These are phyloP conservation scores for Lithobates pipiens DNA, from an alignment of 2,797 vertebrate genomes.

Conservation along the genomic window DNA sequence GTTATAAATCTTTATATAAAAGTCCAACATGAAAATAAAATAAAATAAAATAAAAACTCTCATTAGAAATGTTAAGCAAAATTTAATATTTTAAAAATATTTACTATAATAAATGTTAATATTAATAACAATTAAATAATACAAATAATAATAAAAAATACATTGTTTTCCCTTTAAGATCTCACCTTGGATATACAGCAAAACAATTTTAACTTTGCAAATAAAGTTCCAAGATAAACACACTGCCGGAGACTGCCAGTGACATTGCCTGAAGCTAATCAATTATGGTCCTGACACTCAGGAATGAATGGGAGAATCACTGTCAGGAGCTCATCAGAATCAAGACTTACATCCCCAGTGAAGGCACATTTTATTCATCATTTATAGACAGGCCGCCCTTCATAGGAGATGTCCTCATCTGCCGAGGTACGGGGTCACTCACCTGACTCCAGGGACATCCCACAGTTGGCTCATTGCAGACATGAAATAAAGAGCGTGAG, in stretches of 20 bases:
- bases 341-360: neutral
- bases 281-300: conserved; percentile 15
- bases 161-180: neutral
- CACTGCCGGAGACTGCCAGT: conserved; percentile 3
- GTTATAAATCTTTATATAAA: too few species aligned
- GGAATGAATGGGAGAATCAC: neutral
- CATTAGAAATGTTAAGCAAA: too few species aligned
- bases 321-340: conserved; percentile 22
- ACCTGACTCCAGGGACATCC: neutral
- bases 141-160: too few species aligned
- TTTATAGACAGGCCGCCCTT: conserved; percentile 6
- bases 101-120: too few species aligned
- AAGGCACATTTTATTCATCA: neutral
- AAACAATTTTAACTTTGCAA: conserved; percentile 1
- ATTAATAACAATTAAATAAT: too few species aligned
- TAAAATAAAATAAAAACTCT: too few species aligned
- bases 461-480: neutral
- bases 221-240: conserved; percentile 1
- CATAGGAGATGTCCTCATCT: conserved; percentile 16
- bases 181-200: conserved; percentile 7
- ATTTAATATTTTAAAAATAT: too few species aligned
- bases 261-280: conserved; percentile 1
- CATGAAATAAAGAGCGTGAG: neutral
- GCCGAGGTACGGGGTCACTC: neutral
- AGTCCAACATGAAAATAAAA: too few species aligned